phyloP scores from a whole-genome alignment of 1,140 invertebrate species.

The Himalopsyche phryganea region DNA sequence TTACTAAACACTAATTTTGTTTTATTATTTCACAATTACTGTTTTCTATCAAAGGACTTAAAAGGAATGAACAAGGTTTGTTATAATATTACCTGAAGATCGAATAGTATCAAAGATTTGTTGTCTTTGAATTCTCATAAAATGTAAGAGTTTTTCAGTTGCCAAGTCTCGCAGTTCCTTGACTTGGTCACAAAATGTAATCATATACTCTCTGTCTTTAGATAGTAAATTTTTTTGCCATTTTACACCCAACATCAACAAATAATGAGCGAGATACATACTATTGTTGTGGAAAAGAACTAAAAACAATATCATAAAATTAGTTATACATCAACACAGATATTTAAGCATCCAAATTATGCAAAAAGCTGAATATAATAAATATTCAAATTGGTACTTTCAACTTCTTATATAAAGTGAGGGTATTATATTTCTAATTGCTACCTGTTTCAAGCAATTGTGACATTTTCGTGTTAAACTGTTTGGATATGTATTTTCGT shows the following conservation, averaged over 20 bases:
- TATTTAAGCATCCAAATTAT: too few species aligned
- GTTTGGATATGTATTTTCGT: too few species aligned
- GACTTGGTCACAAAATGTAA: constrained; percentile 48
- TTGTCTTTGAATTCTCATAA: constrained; percentile 69
- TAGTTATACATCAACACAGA: too few species aligned
- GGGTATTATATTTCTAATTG: too few species aligned
- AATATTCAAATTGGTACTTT: too few species aligned
- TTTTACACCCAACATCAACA: constrained; percentile 63
- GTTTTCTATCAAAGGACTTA: background rate
- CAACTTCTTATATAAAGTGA: too few species aligned
- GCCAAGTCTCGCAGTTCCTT: constrained; percentile 64
- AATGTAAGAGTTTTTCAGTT: constrained; percentile 63
- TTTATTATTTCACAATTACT: too few species aligned
- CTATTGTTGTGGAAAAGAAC: constrained; percentile 94
- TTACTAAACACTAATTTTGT: too few species aligned
- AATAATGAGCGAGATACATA: constrained; percentile 77
- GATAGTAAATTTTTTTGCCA: constrained; percentile 47
- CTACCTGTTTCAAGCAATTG: too few species aligned
- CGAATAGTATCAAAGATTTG: constrained; percentile 69
- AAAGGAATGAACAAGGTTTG: background rate
- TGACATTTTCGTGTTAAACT: too few species aligned
- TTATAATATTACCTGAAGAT: constrained; percentile 57
- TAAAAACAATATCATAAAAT: too few species aligned
- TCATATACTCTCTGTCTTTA: constrained; percentile 40
- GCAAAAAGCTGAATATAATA: too few species aligned